Percentiles rank a stretch among this genome's conserved stretches.
These are phyloP conservation scores for Itoplectis maculator DNA, from an alignment of 2,888 invertebrate species.

Conservation along the genomic window DNA sequence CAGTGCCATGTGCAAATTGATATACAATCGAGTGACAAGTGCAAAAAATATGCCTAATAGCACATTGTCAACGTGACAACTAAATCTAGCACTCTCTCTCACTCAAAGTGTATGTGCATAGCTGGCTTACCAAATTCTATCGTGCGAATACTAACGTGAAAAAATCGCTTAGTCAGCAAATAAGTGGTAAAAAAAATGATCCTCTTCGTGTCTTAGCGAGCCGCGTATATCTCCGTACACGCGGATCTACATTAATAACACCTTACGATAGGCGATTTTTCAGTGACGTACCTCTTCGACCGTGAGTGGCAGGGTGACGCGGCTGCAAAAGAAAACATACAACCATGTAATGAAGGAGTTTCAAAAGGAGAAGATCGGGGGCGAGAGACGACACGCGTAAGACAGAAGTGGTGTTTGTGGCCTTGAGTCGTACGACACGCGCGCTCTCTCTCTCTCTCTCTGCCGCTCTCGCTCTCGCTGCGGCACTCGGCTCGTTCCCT, in stretches of 20 bases:
- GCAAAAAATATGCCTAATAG: slow-evolving; percentile 22
- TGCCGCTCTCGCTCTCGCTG: not conserved
- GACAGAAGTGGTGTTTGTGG: slow-evolving; percentile 34
- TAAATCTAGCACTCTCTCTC: slow-evolving; percentile 11
- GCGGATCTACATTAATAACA: slow-evolving; percentile 61
- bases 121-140: slow-evolving; percentile 6
- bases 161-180: slow-evolving; percentile 48
- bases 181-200: slow-evolving; percentile 21
- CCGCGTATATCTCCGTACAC: slow-evolving; percentile 4
- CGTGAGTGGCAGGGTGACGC: slow-evolving; percentile 97
- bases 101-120: not conserved
- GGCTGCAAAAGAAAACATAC: slow-evolving; percentile 88
- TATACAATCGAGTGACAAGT: slow-evolving; percentile 18
- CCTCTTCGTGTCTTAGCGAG: slow-evolving; percentile 21
- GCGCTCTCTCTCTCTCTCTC: slow-evolving; percentile 30
- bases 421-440: slow-evolving; percentile 15
- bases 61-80: slow-evolving; percentile 18
- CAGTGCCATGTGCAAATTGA: slow-evolving; percentile 3
- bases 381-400: slow-evolving; percentile 1
- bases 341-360: slow-evolving; percentile 46
- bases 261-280: slow-evolving; percentile 59
- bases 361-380: slow-evolving; percentile 1
- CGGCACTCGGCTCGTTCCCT: slow-evolving; percentile 48
- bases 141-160: slow-evolving; percentile 15
- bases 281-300: slow-evolving; percentile 95